Conservation (phyloP, 2,113 vertebrate species). For the Physeter macrocephalus region DNA sequence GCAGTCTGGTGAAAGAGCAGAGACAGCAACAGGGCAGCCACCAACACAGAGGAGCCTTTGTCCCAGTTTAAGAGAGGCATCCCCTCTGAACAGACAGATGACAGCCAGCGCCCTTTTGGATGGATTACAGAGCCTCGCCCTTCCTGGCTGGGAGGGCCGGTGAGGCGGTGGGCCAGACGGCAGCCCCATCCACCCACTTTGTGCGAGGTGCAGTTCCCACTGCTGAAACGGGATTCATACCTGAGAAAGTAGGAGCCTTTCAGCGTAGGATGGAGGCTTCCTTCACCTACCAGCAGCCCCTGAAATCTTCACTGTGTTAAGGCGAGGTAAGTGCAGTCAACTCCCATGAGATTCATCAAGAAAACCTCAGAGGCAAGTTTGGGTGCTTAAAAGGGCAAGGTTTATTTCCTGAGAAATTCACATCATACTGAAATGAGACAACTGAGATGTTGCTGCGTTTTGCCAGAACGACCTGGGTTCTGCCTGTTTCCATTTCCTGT, state of each 20-base stretch:
- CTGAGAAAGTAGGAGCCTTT: not conserved
- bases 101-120: not conserved
- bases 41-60: not conserved
- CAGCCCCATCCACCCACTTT: no score
- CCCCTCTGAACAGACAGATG: not conserved
- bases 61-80: not conserved
- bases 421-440: not conserved
- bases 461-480: not conserved
- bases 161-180: accelerated
- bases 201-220: no score
- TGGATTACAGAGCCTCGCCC: not conserved
- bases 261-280: accelerated
- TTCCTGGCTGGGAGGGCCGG: not conserved
- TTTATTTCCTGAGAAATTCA: not conserved
- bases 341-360: not conserved
- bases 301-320: accelerated
- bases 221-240: not conserved
- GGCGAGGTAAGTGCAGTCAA: accelerated
- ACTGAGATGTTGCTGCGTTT: not conserved
- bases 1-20: not conserved
- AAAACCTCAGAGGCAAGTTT: not conserved
- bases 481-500: conserved; percentile 2
- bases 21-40: not conserved
- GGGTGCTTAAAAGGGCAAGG: not conserved
- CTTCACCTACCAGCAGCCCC: no score